Base-by-base conservation (phyloP, 2,797 vertebrate genomes). In the Falco novaeseelandiae region DNA sequence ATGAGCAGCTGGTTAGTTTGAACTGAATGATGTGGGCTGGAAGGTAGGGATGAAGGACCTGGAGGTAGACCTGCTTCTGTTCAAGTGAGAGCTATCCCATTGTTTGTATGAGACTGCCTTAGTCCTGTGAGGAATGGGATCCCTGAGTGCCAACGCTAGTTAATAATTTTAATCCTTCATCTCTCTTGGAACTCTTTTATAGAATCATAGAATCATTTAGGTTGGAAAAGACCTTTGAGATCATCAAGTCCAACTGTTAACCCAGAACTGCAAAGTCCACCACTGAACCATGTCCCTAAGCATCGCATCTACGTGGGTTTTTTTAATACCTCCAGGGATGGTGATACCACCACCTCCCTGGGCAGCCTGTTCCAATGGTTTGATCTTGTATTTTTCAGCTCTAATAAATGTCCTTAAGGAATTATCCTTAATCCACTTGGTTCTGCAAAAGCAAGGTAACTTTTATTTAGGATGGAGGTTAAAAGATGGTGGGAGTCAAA, bases 331-430 rank as follows among this genome's bases (percentile, higher is more conserved):
- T 42, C 42, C 42, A 42, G 42, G 42, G 42, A 42, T 42, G 42
- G 42, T 42, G 42, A 42, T 42, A 17, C 42, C 42, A 42, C 42
- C 42, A 16, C 42, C 42, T 42, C 42, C 42, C 42, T 42, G 42
- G 15, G 42, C 15, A 42, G 42, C 42, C 42, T 42, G 42, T 42
- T 42, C 42, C 42, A 42, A 42, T 42, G 42, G 42, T 42, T 42
- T 93, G 80, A 90, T 96, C 29, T 36, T 96, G 52, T 91, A 14
- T 76, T 95, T 86, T 73, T 81, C 66, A 86, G 46, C 72, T 27
- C 25, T 92, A 83, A 89, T 94, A 85, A 96, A 72, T 9, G 15
- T 79, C 74, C 36, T 36, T 36, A 36, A 36, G 36, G 89, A 74
- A 88, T 17, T 62, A 72, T 67, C 66, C 93, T 91, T 87, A 88